phyloP scores from a whole-genome alignment of 2,888 invertebrate genomes.

The Yponomeuta sedellus region DNA sequence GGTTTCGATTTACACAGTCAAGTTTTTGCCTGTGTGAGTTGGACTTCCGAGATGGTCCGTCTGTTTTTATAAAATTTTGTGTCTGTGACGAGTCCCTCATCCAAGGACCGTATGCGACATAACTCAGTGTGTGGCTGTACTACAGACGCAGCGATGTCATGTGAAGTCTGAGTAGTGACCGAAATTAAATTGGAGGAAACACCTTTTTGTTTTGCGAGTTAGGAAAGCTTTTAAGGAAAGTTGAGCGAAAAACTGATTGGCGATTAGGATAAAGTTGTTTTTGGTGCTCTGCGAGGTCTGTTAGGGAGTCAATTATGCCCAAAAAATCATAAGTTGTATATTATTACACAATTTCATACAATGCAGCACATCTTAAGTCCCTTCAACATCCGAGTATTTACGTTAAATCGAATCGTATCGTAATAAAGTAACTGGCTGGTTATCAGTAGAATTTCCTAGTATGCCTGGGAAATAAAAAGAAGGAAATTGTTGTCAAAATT shows the following conservation, averaged over 20 bases:
- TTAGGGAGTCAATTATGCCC: not conserved
- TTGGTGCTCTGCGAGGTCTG: not conserved
- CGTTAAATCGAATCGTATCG: too few relatives aligned
- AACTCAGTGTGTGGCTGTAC: not conserved
- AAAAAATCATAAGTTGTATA: too few relatives aligned
- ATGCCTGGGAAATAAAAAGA: too few relatives aligned
- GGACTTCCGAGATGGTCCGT: not conserved
- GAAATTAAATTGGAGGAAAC: conserved; percentile 12
- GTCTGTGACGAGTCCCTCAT: not conserved
- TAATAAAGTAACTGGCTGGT: too few relatives aligned
- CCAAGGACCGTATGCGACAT: conserved; percentile 25
- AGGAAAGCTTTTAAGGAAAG: not conserved
- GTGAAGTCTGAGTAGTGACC: not conserved
- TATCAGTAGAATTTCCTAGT: too few relatives aligned
- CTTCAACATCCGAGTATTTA: too few relatives aligned
- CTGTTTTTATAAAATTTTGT: not conserved
- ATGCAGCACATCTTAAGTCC: too few relatives aligned
- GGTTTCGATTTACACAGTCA: too few relatives aligned
- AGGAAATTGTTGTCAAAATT: not conserved
- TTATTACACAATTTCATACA: too few relatives aligned
- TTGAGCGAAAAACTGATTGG: not conserved
- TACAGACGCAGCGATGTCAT: conserved; percentile 13
- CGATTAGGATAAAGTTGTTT: not conserved
- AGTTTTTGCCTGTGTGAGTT: too few relatives aligned
- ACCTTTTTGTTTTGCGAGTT: not conserved